These are phyloP conservation scores for Smutsia temminckii DNA, from an alignment of 2,797 vertebrate species.

Conservation along the genomic window DNA sequence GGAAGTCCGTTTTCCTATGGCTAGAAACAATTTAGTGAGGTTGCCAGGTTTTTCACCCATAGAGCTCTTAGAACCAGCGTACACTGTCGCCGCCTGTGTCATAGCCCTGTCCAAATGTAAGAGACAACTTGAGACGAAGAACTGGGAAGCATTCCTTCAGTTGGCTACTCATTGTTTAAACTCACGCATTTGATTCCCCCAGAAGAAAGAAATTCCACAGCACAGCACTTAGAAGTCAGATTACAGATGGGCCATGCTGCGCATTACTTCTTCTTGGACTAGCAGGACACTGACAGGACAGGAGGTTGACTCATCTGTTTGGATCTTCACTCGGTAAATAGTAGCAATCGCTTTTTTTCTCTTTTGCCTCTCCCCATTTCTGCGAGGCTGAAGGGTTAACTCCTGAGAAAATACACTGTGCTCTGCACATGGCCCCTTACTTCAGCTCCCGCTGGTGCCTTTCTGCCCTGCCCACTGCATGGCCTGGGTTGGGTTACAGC, in stretches of 20 bases:
- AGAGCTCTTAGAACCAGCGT: fast-evolving
- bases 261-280: fast-evolving
- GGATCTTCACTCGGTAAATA: neutral
- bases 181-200: neutral
- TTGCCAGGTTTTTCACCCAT: neutral
- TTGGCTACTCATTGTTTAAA: neutral
- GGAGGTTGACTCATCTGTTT: neutral
- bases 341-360: fast-evolving
- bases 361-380: fast-evolving
- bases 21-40: fast-evolving
- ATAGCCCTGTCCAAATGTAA: neutral
- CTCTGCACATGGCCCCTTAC: neutral
- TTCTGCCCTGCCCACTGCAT: neutral
- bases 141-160: neutral
- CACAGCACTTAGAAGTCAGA: fast-evolving
- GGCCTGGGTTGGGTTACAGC: slow-evolving; percentile 22
- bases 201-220: neutral
- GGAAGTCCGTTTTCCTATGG: fast-evolving
- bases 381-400: fast-evolving
- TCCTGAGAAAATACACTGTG: fast-evolving
- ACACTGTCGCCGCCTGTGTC: too few relatives aligned
- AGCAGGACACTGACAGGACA: fast-evolving
- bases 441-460: slow-evolving; percentile 50
- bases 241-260: fast-evolving
- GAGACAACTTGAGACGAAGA: neutral